Conservation (phyloP, 1,140 invertebrate genomes). For the Lasioglossum baleicum region DNA sequence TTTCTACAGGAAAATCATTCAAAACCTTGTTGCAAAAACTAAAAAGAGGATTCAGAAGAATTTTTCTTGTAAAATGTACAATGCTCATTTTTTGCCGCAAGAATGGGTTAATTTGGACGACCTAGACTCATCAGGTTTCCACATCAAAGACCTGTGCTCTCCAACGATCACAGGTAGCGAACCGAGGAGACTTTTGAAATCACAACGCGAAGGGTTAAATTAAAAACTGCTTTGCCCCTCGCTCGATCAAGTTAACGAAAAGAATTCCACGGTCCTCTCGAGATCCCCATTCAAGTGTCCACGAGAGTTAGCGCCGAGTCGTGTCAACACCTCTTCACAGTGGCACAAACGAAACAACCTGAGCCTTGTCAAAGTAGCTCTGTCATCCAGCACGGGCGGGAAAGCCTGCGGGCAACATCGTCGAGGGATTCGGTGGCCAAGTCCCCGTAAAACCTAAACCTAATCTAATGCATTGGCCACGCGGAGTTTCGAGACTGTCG, state of each 20-base stretch:
- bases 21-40: too few species aligned
- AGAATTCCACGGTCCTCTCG: background rate
- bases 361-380: background rate
- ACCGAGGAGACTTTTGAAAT: too few species aligned
- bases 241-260: slow-evolving; percentile 1
- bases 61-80: too few species aligned
- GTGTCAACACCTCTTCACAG: slow-evolving; percentile 33
- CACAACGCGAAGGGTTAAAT: too few species aligned
- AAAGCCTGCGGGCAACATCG: background rate
- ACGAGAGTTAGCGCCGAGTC: slow-evolving; percentile 19
- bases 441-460: slow-evolving; percentile 38
- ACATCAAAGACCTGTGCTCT: too few species aligned
- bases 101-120: too few species aligned
- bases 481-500: slow-evolving; percentile 50
- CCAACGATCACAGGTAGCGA: too few species aligned
- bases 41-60: too few species aligned
- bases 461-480: slow-evolving; percentile 66
- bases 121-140: too few species aligned
- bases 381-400: slow-evolving; percentile 7
- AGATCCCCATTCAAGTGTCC: slow-evolving; percentile 21
- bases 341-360: slow-evolving; percentile 8
- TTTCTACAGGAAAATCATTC: too few species aligned
- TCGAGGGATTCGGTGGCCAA: background rate
- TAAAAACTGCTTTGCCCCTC: background rate
- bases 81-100: too few species aligned